Base-by-base conservation (phyloP, 2,888 invertebrate genomes). In the Platynereis dumerilii region DNA sequence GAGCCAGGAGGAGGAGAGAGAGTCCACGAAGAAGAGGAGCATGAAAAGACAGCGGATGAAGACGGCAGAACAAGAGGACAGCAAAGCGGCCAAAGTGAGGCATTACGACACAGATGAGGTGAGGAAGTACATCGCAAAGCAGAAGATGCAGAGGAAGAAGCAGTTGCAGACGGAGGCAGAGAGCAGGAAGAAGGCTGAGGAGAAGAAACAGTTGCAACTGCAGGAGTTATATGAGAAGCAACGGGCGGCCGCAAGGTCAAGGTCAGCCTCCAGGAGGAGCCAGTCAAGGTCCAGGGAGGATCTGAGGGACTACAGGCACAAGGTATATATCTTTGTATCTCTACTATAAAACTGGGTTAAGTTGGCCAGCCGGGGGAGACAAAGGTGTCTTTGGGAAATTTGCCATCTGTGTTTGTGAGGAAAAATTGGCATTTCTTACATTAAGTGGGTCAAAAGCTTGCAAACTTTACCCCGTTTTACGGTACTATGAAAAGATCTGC, bases 41-140 rank as follows among this genome's bases (percentile, higher is more conserved):
- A 34, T 34, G 34, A 60, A 60, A 60, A 26, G 60, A 17, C 45
- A 60, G n/a, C 60, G 60, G 15, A 7, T 24, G 10, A 55, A 55
- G 24, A 26, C 26, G 15, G 24, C 17, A 5, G 55, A 17, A 7
- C 52, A n/a, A 17, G 52, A 24, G 7, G 24, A 52, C 24, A 24
- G 7, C 26, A 17, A 55, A 10, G 24, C n/a, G 3, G 55, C 24
- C 55, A n/a, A 55, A 24, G 55, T n/a, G 55, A 72, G 92, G 74
- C 94, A 92, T 64, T 88, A 88, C 74, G 85, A 87, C 78, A 82
- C 85, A 0, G 85, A 86, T 60, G 85, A 86, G 70, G 86, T 88
- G 0, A 80, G 87, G 2, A 85, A 86, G 69, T 89, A 85, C 76
- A 89, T 89, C 71, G 85, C 85, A 70, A 86, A 86, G 71, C 88